A percentile compares a stretch with the other conserved stretches of the same genome.
Evolutionary conservation across 2,888 invertebrate species (phyloP).

Genomic region (Polyploca ridens): DNA sequence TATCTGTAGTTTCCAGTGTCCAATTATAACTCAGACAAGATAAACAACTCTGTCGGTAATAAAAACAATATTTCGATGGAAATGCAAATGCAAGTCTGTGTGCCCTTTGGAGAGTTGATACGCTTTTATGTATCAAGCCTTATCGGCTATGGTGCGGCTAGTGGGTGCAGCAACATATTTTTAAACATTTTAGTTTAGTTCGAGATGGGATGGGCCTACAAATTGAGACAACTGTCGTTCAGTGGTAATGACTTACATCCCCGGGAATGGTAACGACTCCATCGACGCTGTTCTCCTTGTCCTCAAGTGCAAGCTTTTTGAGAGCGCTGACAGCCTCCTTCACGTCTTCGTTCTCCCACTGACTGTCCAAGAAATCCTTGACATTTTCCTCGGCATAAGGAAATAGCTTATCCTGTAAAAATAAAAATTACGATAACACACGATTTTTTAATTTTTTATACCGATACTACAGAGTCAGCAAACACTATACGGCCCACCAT

Average conservation of each 20-base stretch:
- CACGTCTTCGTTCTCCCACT: conserved; percentile 89
- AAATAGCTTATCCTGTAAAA: conserved; percentile 89
- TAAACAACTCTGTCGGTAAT: not conserved
- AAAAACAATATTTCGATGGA: not conserved
- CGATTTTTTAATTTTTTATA: too few species aligned
- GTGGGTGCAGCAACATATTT: too few species aligned
- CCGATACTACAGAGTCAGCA: too few species aligned
- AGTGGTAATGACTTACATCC: conserved; percentile 57
- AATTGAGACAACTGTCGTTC: too few species aligned
- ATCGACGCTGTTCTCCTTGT: conserved; percentile 83
- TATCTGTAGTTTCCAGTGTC: not conserved
- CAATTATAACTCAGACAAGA: not conserved
- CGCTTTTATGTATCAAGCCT: not conserved
- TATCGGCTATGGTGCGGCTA: too few species aligned
- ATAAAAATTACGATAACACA: conserved; percentile 18
- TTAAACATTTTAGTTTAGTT: too few species aligned
- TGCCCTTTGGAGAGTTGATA: not conserved
- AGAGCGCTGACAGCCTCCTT: conserved; percentile 87
- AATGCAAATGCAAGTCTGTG: not conserved
- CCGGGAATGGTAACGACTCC: conserved; percentile 83
- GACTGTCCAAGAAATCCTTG: conserved; percentile 87
- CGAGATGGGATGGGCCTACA: too few species aligned
- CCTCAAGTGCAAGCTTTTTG: conserved; percentile 85
- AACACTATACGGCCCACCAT: too few species aligned
- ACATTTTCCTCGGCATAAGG: conserved; percentile 91